Evolutionary conservation across 2,113 vertebrate species (phyloP).

Genomic region (Puffinus mauretanicus): DNA sequence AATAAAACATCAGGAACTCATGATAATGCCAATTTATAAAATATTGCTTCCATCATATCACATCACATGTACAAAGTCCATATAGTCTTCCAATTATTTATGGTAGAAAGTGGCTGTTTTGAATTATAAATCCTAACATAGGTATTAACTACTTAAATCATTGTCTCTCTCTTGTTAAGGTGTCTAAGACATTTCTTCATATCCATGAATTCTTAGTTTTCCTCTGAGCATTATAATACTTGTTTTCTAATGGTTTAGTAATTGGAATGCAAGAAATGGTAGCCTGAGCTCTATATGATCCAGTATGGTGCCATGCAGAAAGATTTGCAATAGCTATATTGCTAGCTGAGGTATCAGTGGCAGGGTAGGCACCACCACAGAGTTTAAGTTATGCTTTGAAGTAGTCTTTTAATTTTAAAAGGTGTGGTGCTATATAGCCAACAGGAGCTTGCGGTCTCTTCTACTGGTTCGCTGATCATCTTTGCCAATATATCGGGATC

Average conservation of each 20-base stretch:
- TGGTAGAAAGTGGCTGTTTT: neutral
- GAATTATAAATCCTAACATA: neutral
- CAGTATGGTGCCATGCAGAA: neutral
- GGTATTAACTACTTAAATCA: neutral
- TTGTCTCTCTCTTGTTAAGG: neutral
- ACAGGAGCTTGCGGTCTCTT: neutral
- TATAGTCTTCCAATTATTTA: neutral
- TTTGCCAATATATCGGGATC: neutral
- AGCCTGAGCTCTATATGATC: neutral
- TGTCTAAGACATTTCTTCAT: neutral
- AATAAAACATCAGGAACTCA: neutral
- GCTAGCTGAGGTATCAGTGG: neutral
- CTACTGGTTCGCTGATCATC: neutral
- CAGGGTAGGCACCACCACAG: accelerated
- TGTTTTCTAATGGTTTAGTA: neutral
- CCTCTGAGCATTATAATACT: neutral
- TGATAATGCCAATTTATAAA: neutral
- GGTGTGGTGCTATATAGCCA: neutral
- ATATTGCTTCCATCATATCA: neutral
- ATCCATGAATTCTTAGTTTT: neutral
- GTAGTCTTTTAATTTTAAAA: neutral
- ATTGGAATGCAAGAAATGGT: neutral
- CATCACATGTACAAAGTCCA: neutral
- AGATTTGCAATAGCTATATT: neutral
- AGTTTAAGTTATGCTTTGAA: neutral